Percentiles rank a stretch among this genome's conserved stretches.
phyloP scores from a whole-genome alignment of 1,140 invertebrate genomes.

The Micrasema longulum region DNA sequence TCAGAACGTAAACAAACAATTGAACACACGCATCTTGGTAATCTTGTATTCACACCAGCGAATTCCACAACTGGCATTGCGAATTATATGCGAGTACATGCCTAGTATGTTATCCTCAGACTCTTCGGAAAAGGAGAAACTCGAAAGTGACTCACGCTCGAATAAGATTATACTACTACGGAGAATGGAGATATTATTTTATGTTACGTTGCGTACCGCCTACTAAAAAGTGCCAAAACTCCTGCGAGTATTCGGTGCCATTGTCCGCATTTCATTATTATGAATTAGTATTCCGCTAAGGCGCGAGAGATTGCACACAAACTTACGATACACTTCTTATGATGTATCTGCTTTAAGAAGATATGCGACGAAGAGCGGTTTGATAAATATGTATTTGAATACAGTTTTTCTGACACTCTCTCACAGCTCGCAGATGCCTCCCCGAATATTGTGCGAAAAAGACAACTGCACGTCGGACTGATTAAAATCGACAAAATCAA shows the following conservation, averaged over 20 bases:
- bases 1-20: neutral
- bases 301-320: neutral
- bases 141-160: constrained; percentile 24
- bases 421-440: too few relatives aligned
- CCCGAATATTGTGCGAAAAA: too few relatives aligned
- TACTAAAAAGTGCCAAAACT: constrained; percentile 31
- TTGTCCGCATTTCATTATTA: constrained; percentile 25
- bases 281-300: neutral
- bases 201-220: constrained; percentile 14
- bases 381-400: too few relatives aligned
- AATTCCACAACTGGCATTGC: constrained; percentile 7
- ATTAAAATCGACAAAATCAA: too few relatives aligned
- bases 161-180: constrained; percentile 1
- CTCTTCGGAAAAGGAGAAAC: constrained; percentile 24
- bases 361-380: too few relatives aligned
- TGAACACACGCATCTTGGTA: neutral
- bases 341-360: too few relatives aligned
- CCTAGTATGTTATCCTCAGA: neutral
- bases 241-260: constrained; percentile 4
- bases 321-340: too few relatives aligned
- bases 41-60: neutral
- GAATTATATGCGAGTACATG: neutral
- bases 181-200: neutral
- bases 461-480: too few relatives aligned
- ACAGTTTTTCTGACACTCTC: too few relatives aligned